Evolutionary conservation across 2,113 vertebrate genomes (phyloP), one percentile per base, ranked within the genome.

Genomic region (Polypterus senegalus): DNA sequence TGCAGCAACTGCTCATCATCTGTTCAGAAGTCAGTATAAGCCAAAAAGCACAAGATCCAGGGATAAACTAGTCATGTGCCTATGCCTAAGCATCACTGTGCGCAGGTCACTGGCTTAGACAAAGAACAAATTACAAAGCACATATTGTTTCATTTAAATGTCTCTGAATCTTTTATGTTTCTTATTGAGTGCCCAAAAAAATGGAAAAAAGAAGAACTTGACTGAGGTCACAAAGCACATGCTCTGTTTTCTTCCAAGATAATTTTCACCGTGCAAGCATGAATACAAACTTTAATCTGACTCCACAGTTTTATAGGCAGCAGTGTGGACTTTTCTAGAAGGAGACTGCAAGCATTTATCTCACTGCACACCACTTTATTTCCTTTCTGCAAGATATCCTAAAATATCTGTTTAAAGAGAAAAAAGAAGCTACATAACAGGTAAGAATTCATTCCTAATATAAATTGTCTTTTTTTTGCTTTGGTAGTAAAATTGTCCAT

Each of bases 151-250:
- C 76, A 75, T 78, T 79, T 76, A 76, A 77, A 60, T 48, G 60
- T 70, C 58, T 74, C 73, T 71, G 78, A 71, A 79, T 70, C 63
- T 65, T 77, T 72, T 74, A 71, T 69, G 76, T 61, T 53, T 27
- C 5, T 62, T 66, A 59, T 68, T 74, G 65, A 73, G 78, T 74
- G 83, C 80, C 77, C 66, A 71, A 79, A 80, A 80, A 77, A 71
- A 64, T 71, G 76, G 71, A 69, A 70, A 66, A 72, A 68, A 74
- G 67, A 76, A 65, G 49, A 72, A 83, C 74, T 78, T 74, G 59
- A 80, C 78, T 71, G 82, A 74, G 60, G 75, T 77, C 67, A 80
- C 68, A 79, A 76, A 79, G 66, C 71, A 76, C 65, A 79, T 54
- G 81, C 61, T 71, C 77, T 80, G 75, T 76, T 77, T 67, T 57